Percentiles rank a stretch among this genome's conserved stretches.
Conservation (phyloP, 2,888 invertebrate species). For the Thecocarcelia acutangulata region DNA sequence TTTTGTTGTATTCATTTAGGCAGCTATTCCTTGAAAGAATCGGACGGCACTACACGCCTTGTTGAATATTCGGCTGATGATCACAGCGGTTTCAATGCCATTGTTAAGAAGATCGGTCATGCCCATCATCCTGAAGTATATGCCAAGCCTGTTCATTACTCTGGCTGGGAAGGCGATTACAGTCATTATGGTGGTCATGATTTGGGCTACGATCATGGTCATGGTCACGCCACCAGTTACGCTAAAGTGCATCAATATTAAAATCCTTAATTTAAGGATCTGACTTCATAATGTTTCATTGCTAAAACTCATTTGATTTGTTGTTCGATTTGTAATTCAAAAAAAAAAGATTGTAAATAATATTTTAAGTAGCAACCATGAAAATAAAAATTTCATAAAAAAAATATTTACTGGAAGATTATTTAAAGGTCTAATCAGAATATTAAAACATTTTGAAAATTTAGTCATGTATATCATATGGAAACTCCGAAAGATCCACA, state of each 20-base stretch:
- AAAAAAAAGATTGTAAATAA: constrained; percentile 15
- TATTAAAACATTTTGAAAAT: too few species aligned
- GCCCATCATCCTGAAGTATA: constrained; percentile 75
- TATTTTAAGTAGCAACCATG: constrained; percentile 35
- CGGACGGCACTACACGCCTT: constrained; percentile 82
- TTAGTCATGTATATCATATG: too few species aligned
- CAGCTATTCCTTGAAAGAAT: constrained; percentile 82
- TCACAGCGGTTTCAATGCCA: constrained; percentile 82
- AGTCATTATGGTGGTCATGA: constrained; percentile 19
- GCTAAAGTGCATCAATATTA: constrained; percentile 73
- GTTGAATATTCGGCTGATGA: constrained; percentile 82
- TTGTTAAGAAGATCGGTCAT: constrained; percentile 82
- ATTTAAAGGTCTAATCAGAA: background rate
- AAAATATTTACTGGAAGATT: background rate
- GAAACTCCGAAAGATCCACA: too few species aligned
- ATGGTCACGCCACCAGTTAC: constrained; percentile 77
- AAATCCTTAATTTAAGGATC: background rate
- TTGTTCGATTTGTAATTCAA: background rate
- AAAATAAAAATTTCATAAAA: constrained; percentile 38
- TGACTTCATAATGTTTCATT: constrained; percentile 1
- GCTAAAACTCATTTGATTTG: constrained; percentile 2
- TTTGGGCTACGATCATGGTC: constrained; percentile 48
- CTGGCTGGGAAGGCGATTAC: constrained; percentile 45
- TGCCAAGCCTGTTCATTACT: constrained; percentile 48
- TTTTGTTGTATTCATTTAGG: constrained; percentile 66